Evolutionary conservation across 2,888 invertebrate species (phyloP).

Genomic region (Meganola albula): DNA sequence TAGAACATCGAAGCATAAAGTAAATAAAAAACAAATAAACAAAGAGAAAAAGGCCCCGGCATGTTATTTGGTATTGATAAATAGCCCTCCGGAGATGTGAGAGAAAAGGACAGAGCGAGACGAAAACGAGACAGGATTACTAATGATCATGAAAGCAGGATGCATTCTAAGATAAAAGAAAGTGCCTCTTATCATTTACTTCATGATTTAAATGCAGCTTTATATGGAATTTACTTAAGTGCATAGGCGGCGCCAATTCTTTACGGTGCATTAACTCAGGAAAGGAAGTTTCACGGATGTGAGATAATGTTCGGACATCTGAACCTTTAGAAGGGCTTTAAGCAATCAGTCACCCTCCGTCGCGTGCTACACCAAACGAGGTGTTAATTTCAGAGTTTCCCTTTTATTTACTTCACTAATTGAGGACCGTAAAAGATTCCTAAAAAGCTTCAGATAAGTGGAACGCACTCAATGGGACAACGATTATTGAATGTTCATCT

Average conservation of each 20-base stretch:
- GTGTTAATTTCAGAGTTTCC: constrained; percentile 46
- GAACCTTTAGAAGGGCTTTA: constrained; percentile 37
- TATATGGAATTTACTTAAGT: constrained; percentile 26
- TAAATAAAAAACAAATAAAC: constrained; percentile 75
- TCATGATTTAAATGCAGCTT: constrained; percentile 19
- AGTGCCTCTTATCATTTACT: constrained; percentile 58
- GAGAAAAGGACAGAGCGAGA: constrained; percentile 57
- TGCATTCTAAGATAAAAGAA: constrained; percentile 62
- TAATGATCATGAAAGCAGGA: constrained; percentile 64
- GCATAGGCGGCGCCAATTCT: constrained; percentile 41
- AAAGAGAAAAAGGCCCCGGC: constrained; percentile 67
- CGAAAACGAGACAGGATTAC: constrained; percentile 50
- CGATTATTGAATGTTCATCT: constrained; percentile 14
- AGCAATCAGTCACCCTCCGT: constrained; percentile 50
- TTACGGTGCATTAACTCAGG: constrained; percentile 51
- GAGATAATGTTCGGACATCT: constrained; percentile 40
- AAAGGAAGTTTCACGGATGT: constrained; percentile 46
- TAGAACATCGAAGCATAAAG: constrained; percentile 65
- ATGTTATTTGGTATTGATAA: constrained; percentile 78
- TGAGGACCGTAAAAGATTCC: constrained; percentile 29
- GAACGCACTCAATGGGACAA: constrained; percentile 20
- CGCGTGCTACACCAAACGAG: constrained; percentile 53
- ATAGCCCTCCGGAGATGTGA: constrained; percentile 69
- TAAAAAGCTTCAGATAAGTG: constrained; percentile 23
- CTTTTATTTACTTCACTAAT: constrained; percentile 39